Conservation (phyloP, 2,797 vertebrate genomes). For the Dendrocincla fuliginosa region DNA sequence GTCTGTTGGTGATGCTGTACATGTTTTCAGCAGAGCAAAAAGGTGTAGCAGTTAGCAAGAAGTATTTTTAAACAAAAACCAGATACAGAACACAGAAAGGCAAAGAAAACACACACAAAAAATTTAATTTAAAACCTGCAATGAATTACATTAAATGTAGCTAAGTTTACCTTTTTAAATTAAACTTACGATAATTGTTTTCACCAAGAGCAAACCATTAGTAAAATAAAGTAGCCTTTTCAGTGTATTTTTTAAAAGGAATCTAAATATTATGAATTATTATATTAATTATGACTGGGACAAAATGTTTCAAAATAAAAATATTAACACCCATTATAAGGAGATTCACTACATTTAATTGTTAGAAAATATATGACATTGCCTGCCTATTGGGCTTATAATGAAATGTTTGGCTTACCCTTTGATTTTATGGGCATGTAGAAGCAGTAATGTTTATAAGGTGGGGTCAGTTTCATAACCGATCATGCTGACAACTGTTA, state of each 20-base stretch:
- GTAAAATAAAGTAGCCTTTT: background rate
- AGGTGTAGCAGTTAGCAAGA: background rate
- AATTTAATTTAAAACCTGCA: background rate
- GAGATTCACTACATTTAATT: background rate
- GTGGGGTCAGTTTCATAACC: background rate
- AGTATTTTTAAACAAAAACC: background rate
- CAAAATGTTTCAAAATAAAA: background rate
- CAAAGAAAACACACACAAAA: background rate
- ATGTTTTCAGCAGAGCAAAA: background rate
- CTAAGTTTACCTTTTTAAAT: background rate
- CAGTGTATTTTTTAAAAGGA: background rate
- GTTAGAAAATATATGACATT: background rate
- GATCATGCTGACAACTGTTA: background rate
- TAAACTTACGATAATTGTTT: background rate
- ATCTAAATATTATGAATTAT: background rate
- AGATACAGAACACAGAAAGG: background rate
- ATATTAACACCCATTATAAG: background rate
- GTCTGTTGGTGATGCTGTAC: background rate
- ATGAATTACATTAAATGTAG: background rate
- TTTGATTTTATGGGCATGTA: background rate
- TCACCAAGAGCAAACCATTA: background rate
- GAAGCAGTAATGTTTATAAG: background rate
- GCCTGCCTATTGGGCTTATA: background rate
- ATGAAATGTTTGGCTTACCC: background rate
- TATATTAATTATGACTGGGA: background rate